phyloP scores from a whole-genome alignment of 2,797 vertebrate genomes.

The Sebastes trivittatus region DNA sequence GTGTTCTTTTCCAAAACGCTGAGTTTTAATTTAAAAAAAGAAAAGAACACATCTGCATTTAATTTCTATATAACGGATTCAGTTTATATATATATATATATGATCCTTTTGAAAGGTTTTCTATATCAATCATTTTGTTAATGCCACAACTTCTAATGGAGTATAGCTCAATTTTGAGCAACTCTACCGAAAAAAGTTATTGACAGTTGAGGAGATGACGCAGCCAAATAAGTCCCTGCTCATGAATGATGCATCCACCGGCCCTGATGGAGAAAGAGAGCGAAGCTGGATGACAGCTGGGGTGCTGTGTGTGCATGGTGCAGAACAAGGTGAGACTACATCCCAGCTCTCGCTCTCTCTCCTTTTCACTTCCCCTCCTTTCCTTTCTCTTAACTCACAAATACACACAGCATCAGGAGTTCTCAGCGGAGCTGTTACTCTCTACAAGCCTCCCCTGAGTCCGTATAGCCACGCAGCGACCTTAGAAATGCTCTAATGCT shows the following conservation, averaged over 20 bases:
- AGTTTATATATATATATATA: background rate
- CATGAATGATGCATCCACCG: slow-evolving; percentile 79
- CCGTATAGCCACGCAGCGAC: slow-evolving; percentile 54
- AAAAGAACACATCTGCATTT: background rate
- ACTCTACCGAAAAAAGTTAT: slow-evolving; percentile 52
- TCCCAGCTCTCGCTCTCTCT: slow-evolving; percentile 12
- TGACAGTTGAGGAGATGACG: slow-evolving; percentile 70
- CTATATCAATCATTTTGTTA: background rate
- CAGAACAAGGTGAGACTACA: slow-evolving; percentile 78
- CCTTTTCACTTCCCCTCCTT: background rate
- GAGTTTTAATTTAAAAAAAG: background rate
- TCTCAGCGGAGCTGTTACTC: slow-evolving; percentile 48
- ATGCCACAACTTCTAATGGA: background rate
- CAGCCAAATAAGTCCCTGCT: slow-evolving; percentile 72
- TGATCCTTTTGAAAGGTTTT: background rate
- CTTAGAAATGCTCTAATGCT: slow-evolving; percentile 54
- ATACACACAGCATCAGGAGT: slow-evolving; percentile 41
- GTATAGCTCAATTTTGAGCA: background rate
- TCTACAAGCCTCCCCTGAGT: slow-evolving; percentile 30
- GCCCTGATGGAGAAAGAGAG: slow-evolving; percentile 65
- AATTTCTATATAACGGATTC: background rate
- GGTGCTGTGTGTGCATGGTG: slow-evolving; percentile 77
- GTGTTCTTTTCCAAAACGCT: background rate
- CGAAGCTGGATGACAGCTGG: slow-evolving; percentile 68
- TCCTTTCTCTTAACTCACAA: slow-evolving; percentile 19